Conservation (phyloP, 2,113 vertebrate species). For the Cynoglossus semilaevis region DNA sequence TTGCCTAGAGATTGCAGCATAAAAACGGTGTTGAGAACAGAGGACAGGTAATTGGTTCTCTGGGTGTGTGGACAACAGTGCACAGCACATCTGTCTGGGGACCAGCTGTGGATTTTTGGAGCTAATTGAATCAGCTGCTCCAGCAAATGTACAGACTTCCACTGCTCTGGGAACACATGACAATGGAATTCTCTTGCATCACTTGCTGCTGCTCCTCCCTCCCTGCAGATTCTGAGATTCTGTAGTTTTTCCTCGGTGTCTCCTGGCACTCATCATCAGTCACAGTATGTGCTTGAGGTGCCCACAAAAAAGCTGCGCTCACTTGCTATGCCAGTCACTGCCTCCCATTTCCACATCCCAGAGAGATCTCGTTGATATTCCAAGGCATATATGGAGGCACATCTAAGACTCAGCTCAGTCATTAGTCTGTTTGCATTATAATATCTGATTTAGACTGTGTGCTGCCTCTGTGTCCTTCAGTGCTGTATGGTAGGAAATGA, state of each 20-base stretch:
- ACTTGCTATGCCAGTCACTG: conserved; percentile 70
- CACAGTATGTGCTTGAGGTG: conserved; percentile 37
- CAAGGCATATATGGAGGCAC: conserved; percentile 54
- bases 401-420: conserved; percentile 74
- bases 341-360: conserved; percentile 58
- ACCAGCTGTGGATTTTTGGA: conserved; percentile 60
- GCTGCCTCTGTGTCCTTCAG: conserved; percentile 63
- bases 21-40: conserved; percentile 30
- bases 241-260: conserved; percentile 38
- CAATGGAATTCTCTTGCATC: conserved; percentile 55
- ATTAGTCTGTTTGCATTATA: conserved; percentile 77
- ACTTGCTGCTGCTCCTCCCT: conserved; percentile 24
- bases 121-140: conserved; percentile 65
- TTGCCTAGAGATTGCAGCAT: conserved; percentile 47
- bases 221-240: conserved; percentile 39
- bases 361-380: conserved; percentile 75
- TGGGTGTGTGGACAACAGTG: conserved; percentile 45
- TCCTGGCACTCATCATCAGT: conserved; percentile 20
- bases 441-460: conserved; percentile 70
- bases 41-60: conserved; percentile 33
- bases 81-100: conserved; percentile 59
- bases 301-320: conserved; percentile 45
- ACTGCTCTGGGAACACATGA: conserved; percentile 54
- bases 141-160: conserved; percentile 47
- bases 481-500: conserved; percentile 25